Evolutionary conservation across 2,888 invertebrate species (phyloP), one percentile per base, ranked within the genome.

Genomic region (Monochamus alternatus): DNA sequence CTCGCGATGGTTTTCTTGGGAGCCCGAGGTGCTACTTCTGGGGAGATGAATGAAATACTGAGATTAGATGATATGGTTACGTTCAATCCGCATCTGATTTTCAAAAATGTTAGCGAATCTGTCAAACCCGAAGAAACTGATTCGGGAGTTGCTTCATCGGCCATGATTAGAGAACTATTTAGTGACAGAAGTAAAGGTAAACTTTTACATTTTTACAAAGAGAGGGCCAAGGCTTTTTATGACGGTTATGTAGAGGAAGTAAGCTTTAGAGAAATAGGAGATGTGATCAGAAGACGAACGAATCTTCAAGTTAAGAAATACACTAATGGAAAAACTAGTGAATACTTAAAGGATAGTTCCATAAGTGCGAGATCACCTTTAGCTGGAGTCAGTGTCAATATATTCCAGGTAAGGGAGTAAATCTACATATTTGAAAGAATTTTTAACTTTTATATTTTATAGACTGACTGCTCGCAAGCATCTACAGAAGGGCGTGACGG

Each of bases 1-100:
- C 88, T 97, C n/a, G 95, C 96, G 0, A 96, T 97, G 96, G 94
- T 97, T 76, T 97, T 96, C 87, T 91, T 97, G 83, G 96, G 96
- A 0, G 96, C 97, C 0, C 91, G 95, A 80, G 96, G 96, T 1
- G 92, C 95, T 3, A 97, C 97, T 0, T 96, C 97, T 0, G 96
- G 95, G 0, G 96, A 96, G 90, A 96, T 97, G 95, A 96, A 97
- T 85, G 96, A 96, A 84, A 92, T 97, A 10, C 89, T 97, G 0
- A 93, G 93, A 83, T 89, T 97, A 14, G 97, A 97, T 85, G 96
- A 97, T 80, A 95, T 96, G 93, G 94, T 96, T 0, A 95, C 96
- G 0, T 97, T 97, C 84, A 97, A 97, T 88, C 97, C 97, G 0
- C 97, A 97, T 87, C 91, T 96, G 82, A 94, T 96, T 0, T 93